phyloP scores from a whole-genome alignment of 2,888 invertebrate species.

The Morpho deidamia region DNA sequence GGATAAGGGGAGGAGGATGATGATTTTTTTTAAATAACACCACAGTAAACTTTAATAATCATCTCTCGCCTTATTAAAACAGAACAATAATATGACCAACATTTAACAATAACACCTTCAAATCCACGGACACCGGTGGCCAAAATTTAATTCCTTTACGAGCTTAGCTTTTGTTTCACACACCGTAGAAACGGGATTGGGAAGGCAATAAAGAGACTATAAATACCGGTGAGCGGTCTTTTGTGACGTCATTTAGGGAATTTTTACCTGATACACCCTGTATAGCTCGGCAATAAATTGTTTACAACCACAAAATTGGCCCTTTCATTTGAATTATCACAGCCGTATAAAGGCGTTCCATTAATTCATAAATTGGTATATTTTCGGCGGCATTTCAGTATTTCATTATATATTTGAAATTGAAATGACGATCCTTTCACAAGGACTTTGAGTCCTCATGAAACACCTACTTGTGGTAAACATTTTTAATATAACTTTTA shows the following conservation, averaged over 20 bases:
- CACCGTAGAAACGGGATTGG: slow-evolving; percentile 11
- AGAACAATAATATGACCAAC: slow-evolving; percentile 2
- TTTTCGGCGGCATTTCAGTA: too few relatives aligned
- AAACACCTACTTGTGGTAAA: too few relatives aligned
- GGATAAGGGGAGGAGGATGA: too few relatives aligned
- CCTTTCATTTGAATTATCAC: not conserved
- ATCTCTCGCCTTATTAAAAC: not conserved
- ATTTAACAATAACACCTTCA: not conserved
- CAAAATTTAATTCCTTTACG: slow-evolving; percentile 14
- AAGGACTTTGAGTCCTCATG: too few relatives aligned
- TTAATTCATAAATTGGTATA: too few relatives aligned
- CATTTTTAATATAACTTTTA: too few relatives aligned
- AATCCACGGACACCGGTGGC: not conserved
- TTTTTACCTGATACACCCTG: slow-evolving; percentile 9
- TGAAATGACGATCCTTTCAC: too few relatives aligned
- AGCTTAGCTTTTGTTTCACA: slow-evolving; percentile 13
- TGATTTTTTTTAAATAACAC: too few relatives aligned
- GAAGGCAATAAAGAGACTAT: slow-evolving; percentile 14
- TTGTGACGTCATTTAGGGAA: slow-evolving; percentile 17
- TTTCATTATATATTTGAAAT: too few relatives aligned
- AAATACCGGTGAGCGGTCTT: slow-evolving; percentile 13
- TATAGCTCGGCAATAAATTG: not conserved
- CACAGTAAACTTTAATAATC: too few relatives aligned
- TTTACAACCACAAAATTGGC: not conserved
- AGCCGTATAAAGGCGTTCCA: too few relatives aligned